Percentiles rank a stretch among this genome's conserved stretches.
Conservation (phyloP, 2,113 vertebrate genomes). For the Dissostichus mawsoni region DNA sequence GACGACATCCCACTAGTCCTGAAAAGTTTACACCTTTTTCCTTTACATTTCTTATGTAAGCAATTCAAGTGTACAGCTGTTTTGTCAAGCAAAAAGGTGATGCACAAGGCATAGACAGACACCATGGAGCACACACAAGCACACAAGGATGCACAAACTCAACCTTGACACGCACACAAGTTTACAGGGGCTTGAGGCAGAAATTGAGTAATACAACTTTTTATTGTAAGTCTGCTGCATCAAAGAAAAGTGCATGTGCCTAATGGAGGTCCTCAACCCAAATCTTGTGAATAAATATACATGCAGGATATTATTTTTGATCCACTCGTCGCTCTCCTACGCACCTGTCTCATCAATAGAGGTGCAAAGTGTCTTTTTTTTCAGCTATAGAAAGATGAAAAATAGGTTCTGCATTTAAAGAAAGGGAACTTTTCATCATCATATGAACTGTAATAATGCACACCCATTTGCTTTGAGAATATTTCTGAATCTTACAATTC, state of each 20-base stretch:
- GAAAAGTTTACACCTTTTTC: neutral
- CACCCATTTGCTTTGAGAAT: no score
- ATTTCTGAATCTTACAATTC: no score
- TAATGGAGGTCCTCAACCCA: no score
- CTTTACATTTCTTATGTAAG: neutral
- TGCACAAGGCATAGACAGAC: neutral
- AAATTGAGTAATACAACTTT: conserved; percentile 31
- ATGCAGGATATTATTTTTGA: no score
- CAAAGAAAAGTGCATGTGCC: conserved; percentile 48
- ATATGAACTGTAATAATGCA: no score
- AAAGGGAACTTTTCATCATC: no score
- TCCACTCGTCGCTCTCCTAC: no score
- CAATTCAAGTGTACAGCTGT: neutral
- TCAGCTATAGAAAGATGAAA: neutral
- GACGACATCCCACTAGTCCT: conserved; percentile 1
- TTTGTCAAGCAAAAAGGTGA: conserved; percentile 1
- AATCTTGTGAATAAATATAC: no score
- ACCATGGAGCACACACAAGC: neutral
- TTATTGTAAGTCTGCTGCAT: conserved; percentile 9
- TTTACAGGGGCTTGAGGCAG: conserved; percentile 40
- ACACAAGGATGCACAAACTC: conserved; percentile 22
- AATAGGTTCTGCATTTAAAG: neutral
- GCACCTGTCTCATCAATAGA: no score
- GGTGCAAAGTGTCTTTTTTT: no score
- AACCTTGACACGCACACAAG: conserved; percentile 2